Evolutionary conservation across 2,797 vertebrate species (phyloP).

Genomic region (Onychomys arenicola): DNA sequence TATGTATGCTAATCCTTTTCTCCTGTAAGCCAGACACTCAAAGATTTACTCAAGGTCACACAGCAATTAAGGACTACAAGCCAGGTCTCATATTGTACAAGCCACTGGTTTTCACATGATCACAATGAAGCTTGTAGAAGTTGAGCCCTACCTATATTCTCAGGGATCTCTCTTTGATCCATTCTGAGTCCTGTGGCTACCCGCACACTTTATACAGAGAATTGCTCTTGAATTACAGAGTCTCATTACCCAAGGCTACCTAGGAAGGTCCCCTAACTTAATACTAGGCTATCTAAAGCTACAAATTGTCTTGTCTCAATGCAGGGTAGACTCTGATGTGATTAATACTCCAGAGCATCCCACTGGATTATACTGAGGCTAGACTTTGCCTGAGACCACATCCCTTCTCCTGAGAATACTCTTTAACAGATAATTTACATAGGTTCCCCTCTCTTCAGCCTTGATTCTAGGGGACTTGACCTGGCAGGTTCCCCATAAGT

Average conservation of each 20-base stretch:
- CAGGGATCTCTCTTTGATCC: not conserved
- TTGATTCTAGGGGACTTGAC: not conserved
- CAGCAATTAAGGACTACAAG: not conserved
- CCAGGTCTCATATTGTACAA: not conserved
- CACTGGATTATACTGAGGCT: not conserved
- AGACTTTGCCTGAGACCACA: not conserved
- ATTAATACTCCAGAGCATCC: not conserved
- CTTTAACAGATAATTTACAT: not conserved
- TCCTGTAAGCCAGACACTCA: not conserved
- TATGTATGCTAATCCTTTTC: not conserved
- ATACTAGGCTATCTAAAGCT: not conserved
- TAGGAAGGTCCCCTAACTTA: constrained; percentile 1
- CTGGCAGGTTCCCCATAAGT: not conserved
- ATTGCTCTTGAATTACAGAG: not conserved
- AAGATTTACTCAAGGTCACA: constrained; percentile 57
- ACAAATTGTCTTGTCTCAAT: not conserved
- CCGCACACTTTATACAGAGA: not conserved
- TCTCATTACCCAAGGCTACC: not conserved
- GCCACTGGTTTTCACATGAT: not conserved
- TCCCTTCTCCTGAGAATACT: not conserved
- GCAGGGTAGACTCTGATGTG: not conserved
- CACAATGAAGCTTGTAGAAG: not conserved
- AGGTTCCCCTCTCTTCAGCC: not conserved
- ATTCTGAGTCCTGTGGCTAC: not conserved
- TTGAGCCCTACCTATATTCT: not conserved